Conservation (phyloP, 1,140 invertebrate species). For the Aphaenogaster rudis region DNA sequence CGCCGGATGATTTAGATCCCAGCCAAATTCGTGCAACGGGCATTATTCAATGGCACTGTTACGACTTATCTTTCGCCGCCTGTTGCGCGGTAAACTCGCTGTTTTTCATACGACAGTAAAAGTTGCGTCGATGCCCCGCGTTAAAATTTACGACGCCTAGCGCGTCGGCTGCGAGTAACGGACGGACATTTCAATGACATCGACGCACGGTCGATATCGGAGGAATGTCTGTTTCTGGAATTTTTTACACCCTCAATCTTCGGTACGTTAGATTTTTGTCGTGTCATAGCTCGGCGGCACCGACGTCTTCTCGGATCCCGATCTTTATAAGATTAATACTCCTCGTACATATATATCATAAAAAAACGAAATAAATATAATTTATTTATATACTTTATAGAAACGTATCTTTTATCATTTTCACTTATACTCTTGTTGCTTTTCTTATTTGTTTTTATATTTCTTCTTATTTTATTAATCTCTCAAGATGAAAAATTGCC, state of each 20-base stretch:
- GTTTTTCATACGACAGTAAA: conserved; percentile 55
- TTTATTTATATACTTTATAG: background rate
- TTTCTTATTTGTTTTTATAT: background rate
- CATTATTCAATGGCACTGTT: conserved; percentile 64
- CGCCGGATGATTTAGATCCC: conserved; percentile 69
- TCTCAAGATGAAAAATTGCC: background rate
- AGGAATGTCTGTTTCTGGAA: background rate
- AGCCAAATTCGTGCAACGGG: conserved; percentile 58
- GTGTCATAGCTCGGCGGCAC: background rate
- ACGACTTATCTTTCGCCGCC: conserved; percentile 67
- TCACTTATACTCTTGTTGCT: background rate
- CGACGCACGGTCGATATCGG: background rate
- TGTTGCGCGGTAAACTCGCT: conserved; percentile 59
- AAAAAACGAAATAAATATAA: background rate
- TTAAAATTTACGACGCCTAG: conserved; percentile 43
- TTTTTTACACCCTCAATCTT: background rate
- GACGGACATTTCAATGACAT: conserved; percentile 33
- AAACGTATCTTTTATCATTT: background rate
- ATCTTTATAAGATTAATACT: background rate
- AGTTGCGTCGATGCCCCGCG: conserved; percentile 46
- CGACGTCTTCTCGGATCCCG: background rate
- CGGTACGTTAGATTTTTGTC: background rate
- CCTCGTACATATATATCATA: background rate
- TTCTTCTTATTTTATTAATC: background rate
- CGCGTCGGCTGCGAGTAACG: conserved; percentile 24